These are phyloP conservation scores for Notodonta ziczac DNA, from an alignment of 2,888 invertebrate genomes.

Conservation along the genomic window DNA sequence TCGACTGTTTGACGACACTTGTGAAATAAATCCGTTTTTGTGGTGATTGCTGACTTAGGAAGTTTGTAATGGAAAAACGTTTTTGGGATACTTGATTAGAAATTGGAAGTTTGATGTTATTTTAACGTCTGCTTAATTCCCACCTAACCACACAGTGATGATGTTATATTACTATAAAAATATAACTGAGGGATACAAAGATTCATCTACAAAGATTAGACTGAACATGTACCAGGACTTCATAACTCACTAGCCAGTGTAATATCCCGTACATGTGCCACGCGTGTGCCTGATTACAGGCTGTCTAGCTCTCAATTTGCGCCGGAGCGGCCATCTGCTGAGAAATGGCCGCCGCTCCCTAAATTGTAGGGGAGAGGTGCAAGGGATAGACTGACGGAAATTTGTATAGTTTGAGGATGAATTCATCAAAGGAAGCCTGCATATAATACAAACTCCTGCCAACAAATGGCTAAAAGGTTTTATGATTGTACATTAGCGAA, in stretches of 20 bases:
- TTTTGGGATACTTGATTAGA: too few relatives aligned
- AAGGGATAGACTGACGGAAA: neutral
- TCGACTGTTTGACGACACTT: neutral
- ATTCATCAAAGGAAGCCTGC: too few relatives aligned
- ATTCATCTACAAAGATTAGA: too few relatives aligned
- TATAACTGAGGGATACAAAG: too few relatives aligned
- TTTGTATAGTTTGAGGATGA: neutral
- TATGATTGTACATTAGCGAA: too few relatives aligned
- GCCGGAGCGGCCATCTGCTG: conserved; percentile 32
- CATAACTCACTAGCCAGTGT: neutral
- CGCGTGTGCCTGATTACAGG: conserved; percentile 24
- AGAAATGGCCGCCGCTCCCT: conserved; percentile 29
- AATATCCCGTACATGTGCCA: neutral
- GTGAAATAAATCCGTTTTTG: neutral
- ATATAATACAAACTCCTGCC: neutral
- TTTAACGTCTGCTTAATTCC: too few relatives aligned
- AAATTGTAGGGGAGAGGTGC: conserved; percentile 24
- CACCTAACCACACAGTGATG: too few relatives aligned
- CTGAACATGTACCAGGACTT: neutral
- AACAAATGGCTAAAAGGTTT: too few relatives aligned
- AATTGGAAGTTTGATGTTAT: too few relatives aligned
- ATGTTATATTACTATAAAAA: too few relatives aligned
- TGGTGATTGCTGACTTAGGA: neutral
- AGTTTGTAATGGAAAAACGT: too few relatives aligned
- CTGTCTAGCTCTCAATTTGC: conserved; percentile 35